Evolutionary conservation across 2,888 invertebrate genomes (phyloP), one percentile per base, ranked within the genome.

Genomic region (Andrena fulva): DNA sequence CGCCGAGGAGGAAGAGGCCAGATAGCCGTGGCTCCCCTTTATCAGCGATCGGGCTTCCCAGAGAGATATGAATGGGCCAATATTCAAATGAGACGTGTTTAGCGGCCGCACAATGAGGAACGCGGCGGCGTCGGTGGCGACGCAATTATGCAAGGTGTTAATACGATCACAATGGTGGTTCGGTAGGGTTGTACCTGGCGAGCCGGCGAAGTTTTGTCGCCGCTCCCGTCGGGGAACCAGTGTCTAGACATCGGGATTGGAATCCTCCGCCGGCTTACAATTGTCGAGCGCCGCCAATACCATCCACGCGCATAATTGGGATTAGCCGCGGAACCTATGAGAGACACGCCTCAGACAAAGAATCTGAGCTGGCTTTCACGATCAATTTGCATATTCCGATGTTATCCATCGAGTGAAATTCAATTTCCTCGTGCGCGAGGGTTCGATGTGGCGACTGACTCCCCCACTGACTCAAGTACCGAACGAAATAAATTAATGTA

Each of bases 141-240:
- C 86, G 90, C 93, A 93, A 93, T 93, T 93, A 93, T 93, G 90
- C 90, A 92, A 93, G 93, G 93, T 93, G 93, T 93, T 93, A 93
- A 93, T 93, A 91, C 93, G 91, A 91, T 91, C 88, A 93, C 93
- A 93, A 93, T 93, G 67, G 84, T 77, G 75, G 82, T 77, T 77
- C 73, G 74, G 60, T 78, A 72, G 86, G 89, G 80, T 84, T 82
- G 75, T 80, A 76, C 72, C 68, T 70, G 48, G 62, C n/a, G 7
- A 33, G 42, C 56, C 16, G 87, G 74, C 54, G 77, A 87, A 87
- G 82, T 88, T 87, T 87, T 84, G 88, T 86, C 89, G 8, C 27
- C 3, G 8, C 5, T 10, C 7, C 68, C 48, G 42, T 24, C 24
- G 67, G 73, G 52, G 48, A 87, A 80, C 77, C 62, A 31, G 33